Evolutionary conservation across 2,888 invertebrate species (phyloP), one percentile per base, ranked within the genome.

Genomic region (Acholoe squamosa): DNA sequence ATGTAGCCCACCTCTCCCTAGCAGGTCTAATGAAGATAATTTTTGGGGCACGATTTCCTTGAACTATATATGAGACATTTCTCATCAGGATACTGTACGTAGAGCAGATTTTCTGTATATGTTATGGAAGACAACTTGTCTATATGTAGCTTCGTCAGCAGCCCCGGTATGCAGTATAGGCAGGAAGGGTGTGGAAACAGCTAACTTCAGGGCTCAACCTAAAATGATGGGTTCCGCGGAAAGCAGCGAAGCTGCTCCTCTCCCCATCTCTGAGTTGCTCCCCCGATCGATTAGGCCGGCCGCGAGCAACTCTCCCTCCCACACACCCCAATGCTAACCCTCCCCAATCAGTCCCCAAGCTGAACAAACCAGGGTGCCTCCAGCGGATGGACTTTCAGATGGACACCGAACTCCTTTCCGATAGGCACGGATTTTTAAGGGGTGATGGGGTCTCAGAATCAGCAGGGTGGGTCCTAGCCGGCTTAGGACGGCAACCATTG

Each of bases 401-500:
- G 61, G 22, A 61, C 61, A n/a, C 43, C 43, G 43, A 10, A 43
- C 43, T 61, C 61, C 61, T n/a, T n/a, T 19, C 61, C 43, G 43
- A 43, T 43, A 43, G 43, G 61, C 14, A 7, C n/a, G 61, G 61
- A 14, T 61, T 61, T 61, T 61, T 61, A n/a, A n/a, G 61, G n/a
- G 61, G 61, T 61, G 61, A 61, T 61, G 5, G 61, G 61, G 61
- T 61, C 61, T 61, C 61, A 61, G 61, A 19, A n/a, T 61, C 19
- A 3, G 61, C 61, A 19, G 61, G 61, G 61, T n/a, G 61, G n/a
- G 61, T n/a, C 22, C 22, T 61, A n/a, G n/a, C 22, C 61, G n/a
- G 61, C 61, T 61, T n/a, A 61, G 19, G 61, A n/a, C 19, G 61
- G 22, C n/a, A 61, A 61, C 61, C 61, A n/a, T 19, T 14, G n/a